phyloP scores from a whole-genome alignment of 2,888 invertebrate genomes.

The Anthrax anthrax region DNA sequence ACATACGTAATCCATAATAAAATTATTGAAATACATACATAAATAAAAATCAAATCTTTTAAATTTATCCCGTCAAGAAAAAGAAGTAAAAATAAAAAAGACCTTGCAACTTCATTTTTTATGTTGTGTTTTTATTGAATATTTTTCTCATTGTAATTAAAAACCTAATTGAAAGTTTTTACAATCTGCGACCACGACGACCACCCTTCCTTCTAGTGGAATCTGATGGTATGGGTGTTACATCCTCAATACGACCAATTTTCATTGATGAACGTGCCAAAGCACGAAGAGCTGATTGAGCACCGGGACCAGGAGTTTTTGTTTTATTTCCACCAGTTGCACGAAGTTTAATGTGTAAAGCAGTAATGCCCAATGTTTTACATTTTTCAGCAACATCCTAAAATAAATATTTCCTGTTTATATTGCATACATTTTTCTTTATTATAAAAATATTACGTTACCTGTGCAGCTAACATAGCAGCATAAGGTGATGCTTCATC shows the following conservation, averaged over 20 bases:
- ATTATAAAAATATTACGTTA: constrained; percentile 26
- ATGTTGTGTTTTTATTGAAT: no score
- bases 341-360: constrained; percentile 93
- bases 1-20: no score
- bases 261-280: constrained; percentile 98
- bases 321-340: constrained; percentile 99
- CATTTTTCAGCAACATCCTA: constrained; percentile 98
- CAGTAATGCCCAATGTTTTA: constrained; percentile 92
- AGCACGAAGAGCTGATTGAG: constrained; percentile 93
- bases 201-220: constrained; percentile 99
- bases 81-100: no score
- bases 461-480: constrained; percentile 99
- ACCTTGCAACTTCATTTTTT: no score
- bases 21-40: no score
- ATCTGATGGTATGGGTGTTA: constrained; percentile 98
- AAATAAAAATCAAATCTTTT: no score
- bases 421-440: no score
- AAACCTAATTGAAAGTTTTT: no score
- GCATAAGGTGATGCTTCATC: constrained; percentile 99
- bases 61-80: no score
- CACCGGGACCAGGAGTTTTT: constrained; percentile 97
- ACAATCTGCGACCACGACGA: constrained; percentile 97
- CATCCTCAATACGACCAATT: constrained; percentile 98
- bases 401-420: constrained; percentile 15
- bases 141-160: no score